Evolutionary conservation across 2,113 vertebrate genomes (phyloP), one percentile per base, ranked within the genome.

Genomic region (Platichthys stellatus): DNA sequence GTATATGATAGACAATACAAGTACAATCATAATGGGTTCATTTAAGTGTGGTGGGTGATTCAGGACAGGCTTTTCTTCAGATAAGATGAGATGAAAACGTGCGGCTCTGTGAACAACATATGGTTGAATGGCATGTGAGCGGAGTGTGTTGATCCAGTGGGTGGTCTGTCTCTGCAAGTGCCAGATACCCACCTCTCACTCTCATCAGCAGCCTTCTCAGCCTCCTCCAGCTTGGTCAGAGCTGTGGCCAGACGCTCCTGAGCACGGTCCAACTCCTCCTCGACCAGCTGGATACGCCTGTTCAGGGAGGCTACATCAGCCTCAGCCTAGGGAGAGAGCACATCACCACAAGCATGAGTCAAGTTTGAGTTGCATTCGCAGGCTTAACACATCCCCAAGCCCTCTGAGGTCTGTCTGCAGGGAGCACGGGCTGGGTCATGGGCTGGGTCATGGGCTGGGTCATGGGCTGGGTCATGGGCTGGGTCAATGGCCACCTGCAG

Each of bases 271-370:
- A 99, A 85, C 96, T 99, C 97, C 80, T 99, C 97, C 95, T 99
- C 97, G 92, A 99, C 97, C 95, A 99, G 97, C 90, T 99, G 97
- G 94, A 98, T 99, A 31, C 97, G 97, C 88, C 97, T 98, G 95
- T 99, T 99, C 95, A 99, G 92, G 85, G 98, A 98, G 71, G 97
- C 97, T 9, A 99, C 98, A 11, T 99, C 98, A 0, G 94, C 95
- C 95, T 99, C 98, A 91, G 98, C 98, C 98, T 99, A 76, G 2
- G 28, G 38, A 61, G 63, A 76, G 67, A 86, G 35, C 35, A 38
- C 17, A 74, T 63, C 35, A 51, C 35, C 38, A 58, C 8, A 24
- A 11, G 3, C 40, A 13, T 13, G 10, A 43, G 40, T 43, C 40
- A 12, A 13, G 40, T 8, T 26, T 66, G 15, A 45, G 1, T 13